These are phyloP conservation scores for Ectropis grisescens DNA, from an alignment of 1,140 invertebrate genomes.

Conservation along the genomic window DNA sequence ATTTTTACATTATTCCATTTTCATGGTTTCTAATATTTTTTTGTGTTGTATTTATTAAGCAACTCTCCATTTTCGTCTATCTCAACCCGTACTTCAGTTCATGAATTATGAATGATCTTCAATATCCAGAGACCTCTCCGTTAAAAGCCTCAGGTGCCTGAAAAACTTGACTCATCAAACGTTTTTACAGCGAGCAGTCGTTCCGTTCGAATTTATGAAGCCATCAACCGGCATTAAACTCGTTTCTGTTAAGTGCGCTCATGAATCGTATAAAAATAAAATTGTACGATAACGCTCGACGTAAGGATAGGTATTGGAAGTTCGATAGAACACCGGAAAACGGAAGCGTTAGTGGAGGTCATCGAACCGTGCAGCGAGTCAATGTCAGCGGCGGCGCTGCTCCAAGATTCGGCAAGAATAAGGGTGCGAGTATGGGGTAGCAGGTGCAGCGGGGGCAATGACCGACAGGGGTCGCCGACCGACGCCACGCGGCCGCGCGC, in stretches of 20 bases:
- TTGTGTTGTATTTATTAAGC: too few species aligned
- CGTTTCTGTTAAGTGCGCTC: neutral
- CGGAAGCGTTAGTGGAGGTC: constrained; percentile 39
- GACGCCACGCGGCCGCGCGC: constrained; percentile 55
- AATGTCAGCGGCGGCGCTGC: constrained; percentile 54
- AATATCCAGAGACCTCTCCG: too few species aligned
- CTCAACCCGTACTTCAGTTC: too few species aligned
- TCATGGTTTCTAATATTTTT: too few species aligned
- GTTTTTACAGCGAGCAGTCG: too few species aligned
- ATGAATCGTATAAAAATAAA: constrained; percentile 12
- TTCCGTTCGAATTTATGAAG: too few species aligned
- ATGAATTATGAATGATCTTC: too few species aligned
- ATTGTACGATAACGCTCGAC: constrained; percentile 8
- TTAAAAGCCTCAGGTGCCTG: too few species aligned
- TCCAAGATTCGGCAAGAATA: constrained; percentile 60
- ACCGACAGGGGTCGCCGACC: constrained; percentile 57
- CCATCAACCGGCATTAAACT: too few species aligned
- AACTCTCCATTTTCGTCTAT: too few species aligned
- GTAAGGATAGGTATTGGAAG: constrained; percentile 15
- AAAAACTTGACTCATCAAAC: too few species aligned
- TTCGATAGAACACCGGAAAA: constrained; percentile 43
- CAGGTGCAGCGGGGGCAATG: constrained; percentile 62
- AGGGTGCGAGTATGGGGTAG: constrained; percentile 54
- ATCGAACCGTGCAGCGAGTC: constrained; percentile 49
- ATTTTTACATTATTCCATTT: too few species aligned